phyloP scores from a whole-genome alignment of 1,140 invertebrate species.

The Zaprionus camerounensis region DNA sequence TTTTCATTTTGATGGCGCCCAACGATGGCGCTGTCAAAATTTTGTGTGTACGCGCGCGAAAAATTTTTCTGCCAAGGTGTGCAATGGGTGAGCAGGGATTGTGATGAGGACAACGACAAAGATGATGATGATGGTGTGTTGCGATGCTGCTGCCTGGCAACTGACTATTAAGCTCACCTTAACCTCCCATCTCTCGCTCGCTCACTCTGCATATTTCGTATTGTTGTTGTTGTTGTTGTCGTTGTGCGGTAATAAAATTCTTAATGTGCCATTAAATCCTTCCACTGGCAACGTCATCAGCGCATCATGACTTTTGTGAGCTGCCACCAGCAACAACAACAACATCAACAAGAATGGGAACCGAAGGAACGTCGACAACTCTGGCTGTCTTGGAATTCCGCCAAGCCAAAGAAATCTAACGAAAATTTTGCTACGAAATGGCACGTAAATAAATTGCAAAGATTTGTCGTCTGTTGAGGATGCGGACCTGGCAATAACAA shows the following conservation, averaged over 20 bases:
- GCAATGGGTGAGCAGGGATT: slow-evolving; percentile 29
- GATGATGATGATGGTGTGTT: slow-evolving; percentile 8
- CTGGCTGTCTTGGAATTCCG: slow-evolving; percentile 72
- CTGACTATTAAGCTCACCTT: slow-evolving; percentile 55
- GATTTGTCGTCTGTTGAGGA: slow-evolving; percentile 72
- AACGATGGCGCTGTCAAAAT: slow-evolving; percentile 70
- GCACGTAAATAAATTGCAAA: slow-evolving; percentile 83
- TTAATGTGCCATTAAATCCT: slow-evolving; percentile 83
- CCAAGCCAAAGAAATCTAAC: slow-evolving; percentile 81
- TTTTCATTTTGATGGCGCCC: slow-evolving; percentile 60
- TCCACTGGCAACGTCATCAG: slow-evolving; percentile 80
- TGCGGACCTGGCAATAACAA: slow-evolving; percentile 34
- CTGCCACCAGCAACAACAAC: slow-evolving; percentile 34
- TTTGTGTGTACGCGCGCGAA: slow-evolving; percentile 73
- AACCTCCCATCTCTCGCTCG: not conserved
- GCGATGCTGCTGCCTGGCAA: slow-evolving; percentile 27
- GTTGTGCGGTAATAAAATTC: slow-evolving; percentile 80
- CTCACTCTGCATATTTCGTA: slow-evolving; percentile 21
- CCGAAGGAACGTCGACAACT: slow-evolving; percentile 1
- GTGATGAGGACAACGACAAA: not conserved
- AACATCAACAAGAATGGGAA: not conserved
- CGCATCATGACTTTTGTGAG: slow-evolving; percentile 80
- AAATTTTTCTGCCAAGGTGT: slow-evolving; percentile 75
- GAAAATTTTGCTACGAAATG: slow-evolving; percentile 80
- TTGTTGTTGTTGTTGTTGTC: slow-evolving; percentile 40